A percentile compares a stretch with the other conserved stretches of the same genome.
Conservation (phyloP, 2,797 vertebrate genomes). For the Acanthiza pusilla region DNA sequence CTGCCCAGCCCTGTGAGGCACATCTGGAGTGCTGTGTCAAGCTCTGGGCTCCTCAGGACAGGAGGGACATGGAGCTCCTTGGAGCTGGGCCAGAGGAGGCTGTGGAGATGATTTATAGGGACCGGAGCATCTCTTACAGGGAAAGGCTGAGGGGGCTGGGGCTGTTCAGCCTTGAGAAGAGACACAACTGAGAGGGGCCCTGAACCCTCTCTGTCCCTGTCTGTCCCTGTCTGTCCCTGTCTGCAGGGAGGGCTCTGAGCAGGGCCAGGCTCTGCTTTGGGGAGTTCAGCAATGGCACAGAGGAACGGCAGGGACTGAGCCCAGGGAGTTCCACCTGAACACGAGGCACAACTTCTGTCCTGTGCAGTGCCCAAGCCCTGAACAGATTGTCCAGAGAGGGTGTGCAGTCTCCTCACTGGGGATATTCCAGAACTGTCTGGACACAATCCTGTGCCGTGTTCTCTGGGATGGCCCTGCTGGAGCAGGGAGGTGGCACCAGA, state of each 20-base stretch:
- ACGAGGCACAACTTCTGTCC: neutral
- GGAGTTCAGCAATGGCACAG: neutral
- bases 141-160: neutral
- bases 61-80: neutral
- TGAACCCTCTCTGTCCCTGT: neutral
- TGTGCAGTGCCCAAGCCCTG: accelerated
- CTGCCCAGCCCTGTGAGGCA: neutral
- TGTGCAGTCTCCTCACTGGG: neutral
- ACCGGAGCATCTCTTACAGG: neutral
- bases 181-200: neutral
- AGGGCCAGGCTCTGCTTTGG: neutral
- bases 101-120: neutral
- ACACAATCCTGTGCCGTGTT: neutral
- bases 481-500: neutral
- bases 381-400: neutral
- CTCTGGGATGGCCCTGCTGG: neutral
- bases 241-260: neutral
- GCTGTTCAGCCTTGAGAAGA: neutral
- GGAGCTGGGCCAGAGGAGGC: accelerated
- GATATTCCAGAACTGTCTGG: neutral
- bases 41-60: neutral
- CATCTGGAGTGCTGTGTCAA: neutral
- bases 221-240: neutral
- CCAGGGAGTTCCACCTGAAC: neutral
- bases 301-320: neutral